A percentile compares a stretch with the other conserved stretches of the same genome.
Evolutionary conservation across 2,113 vertebrate genomes (phyloP).

Genomic region (Alethe diademata): DNA sequence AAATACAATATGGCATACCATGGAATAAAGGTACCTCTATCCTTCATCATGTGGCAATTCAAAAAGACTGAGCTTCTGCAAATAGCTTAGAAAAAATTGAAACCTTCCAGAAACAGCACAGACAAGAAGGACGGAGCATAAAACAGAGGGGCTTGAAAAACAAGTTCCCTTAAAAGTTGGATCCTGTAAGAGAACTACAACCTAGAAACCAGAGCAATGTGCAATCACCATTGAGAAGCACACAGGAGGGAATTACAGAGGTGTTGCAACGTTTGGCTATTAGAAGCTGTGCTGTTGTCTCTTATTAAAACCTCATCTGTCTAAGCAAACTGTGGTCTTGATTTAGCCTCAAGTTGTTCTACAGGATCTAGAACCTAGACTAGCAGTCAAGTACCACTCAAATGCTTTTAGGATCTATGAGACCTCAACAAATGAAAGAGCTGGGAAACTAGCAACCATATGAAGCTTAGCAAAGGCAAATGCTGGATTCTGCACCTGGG

Average conservation of each 20-base stretch:
- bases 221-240: background rate
- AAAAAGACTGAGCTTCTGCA: background rate
- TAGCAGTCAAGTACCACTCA: background rate
- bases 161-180: background rate
- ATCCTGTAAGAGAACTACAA: background rate
- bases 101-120: background rate
- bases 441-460: background rate
- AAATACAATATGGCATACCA: background rate
- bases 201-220: background rate
- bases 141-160: background rate
- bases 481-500: background rate
- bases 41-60: background rate
- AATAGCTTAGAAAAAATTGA: background rate
- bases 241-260: accelerated
- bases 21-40: background rate
- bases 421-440: background rate
- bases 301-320: background rate
- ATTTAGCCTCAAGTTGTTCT: background rate
- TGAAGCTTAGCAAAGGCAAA: background rate
- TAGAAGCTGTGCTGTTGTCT: background rate
- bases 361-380: background rate
- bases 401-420: background rate
- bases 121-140: background rate
- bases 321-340: background rate
- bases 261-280: background rate